These are phyloP conservation scores for Malaclemys terrapin DNA, from an alignment of 2,113 vertebrate genomes.

Conservation along the genomic window DNA sequence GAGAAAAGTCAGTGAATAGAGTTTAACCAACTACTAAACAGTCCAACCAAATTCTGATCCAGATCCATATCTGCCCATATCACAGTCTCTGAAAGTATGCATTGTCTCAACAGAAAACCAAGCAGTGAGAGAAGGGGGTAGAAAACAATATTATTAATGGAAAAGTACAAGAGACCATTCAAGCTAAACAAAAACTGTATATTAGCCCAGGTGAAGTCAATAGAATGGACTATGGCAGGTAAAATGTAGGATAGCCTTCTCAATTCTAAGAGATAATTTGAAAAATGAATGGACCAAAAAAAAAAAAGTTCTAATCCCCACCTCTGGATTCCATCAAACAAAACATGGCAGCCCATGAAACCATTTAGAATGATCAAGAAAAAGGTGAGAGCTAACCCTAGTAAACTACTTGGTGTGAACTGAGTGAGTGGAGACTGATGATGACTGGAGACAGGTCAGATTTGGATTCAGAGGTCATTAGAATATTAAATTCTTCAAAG, in stretches of 20 bases:
- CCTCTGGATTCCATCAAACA: too few relatives aligned
- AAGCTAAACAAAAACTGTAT: too few relatives aligned
- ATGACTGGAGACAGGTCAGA: neutral
- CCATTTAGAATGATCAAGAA: too few relatives aligned
- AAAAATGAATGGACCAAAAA: too few relatives aligned
- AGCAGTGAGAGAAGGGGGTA: neutral
- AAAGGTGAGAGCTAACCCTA: neutral
- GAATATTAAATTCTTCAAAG: neutral
- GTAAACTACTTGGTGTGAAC: neutral
- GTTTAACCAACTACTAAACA: neutral
- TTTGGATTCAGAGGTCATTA: neutral
- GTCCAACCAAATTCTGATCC: neutral
- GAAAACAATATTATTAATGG: neutral
- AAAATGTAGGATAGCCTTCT: too few relatives aligned
- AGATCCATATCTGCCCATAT: neutral
- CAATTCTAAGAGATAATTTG: too few relatives aligned
- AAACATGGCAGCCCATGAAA: too few relatives aligned
- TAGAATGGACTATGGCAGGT: too few relatives aligned
- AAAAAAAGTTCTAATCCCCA: too few relatives aligned
- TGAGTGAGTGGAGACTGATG: neutral
- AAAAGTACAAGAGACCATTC: neutral
- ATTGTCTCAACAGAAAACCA: neutral
- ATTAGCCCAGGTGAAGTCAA: too few relatives aligned
- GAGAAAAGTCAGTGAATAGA: neutral
- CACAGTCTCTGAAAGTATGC: neutral